Evolutionary conservation across 2,797 vertebrate species (phyloP), one percentile per base, ranked within the genome.

Genomic region (Pangasius sanitwongsei): DNA sequence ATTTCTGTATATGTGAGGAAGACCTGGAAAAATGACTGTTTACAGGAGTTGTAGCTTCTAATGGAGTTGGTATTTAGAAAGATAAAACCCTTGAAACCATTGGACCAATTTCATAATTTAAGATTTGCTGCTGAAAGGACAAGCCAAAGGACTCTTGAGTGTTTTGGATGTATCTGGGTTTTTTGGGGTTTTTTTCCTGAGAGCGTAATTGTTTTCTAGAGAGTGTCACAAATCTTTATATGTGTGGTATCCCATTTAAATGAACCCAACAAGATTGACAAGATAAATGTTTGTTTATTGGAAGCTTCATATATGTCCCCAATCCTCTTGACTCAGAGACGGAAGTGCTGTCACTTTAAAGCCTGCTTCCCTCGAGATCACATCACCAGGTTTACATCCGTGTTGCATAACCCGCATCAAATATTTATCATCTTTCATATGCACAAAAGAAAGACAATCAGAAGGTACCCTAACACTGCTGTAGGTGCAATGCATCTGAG

Each of bases 321-420:
- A 83, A 65, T n/a, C 23, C 34, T 83, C 37, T 1, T n/a, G 59
- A 48, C 13, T n/a, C 23, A 1, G 34, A 48, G 37, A n/a, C 3
- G n/a, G 9, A 82, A 28, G 25, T 83, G 48, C 31, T 85, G n/a
- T 55, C n/a, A 25, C 83, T 85, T 83, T 48, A 70, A 85, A 72
- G 31, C 31, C 20, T 63, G 34, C 25, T 86, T 82, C 84, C 75
- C 44, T 28, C n/a, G 12, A 37, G 84, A 48, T 65, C 41, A 31
- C 63, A 44, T 28, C 37, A 7, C 31, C 88, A 31, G 55, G 88
- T 75, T 89, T 89, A 65, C 72, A 87, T 87, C 55, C 20, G 4
- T 72, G 74, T 87, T 90, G 83, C 86, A 61, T 80, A 90, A 85
- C 83, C 37, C 28, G 23, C 41, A 69, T 37, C 55, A 81, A 81